Percentiles rank a stretch among this genome's conserved stretches.
phyloP scores from a whole-genome alignment of 2,113 vertebrate genomes.

The Scortum barcoo region DNA sequence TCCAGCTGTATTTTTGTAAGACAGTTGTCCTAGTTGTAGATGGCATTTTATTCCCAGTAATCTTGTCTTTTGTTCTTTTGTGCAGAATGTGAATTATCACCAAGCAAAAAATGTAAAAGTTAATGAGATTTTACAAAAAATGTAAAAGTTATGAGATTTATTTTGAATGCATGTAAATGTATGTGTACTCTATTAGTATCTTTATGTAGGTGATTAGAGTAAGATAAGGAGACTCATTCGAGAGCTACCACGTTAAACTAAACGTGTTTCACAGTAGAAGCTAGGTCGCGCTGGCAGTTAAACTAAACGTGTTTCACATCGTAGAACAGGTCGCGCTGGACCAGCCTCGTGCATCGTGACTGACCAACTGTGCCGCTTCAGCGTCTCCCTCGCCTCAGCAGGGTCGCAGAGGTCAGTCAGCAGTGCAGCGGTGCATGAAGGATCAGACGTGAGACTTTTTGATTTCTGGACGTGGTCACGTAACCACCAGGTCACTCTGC shows the following conservation, averaged over 20 bases:
- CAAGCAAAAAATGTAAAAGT: too few species aligned
- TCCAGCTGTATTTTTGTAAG: neutral
- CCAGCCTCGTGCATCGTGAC: neutral
- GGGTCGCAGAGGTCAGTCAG: too few species aligned
- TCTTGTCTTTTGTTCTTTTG: neutral
- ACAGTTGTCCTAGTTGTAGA: neutral
- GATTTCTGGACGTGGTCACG: slow-evolving; percentile 8
- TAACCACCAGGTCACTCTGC: slow-evolving; percentile 20
- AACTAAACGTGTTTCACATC: neutral
- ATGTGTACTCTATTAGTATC: too few species aligned
- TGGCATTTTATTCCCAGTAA: neutral
- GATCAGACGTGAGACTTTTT: slow-evolving; percentile 20
- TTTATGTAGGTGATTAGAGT: neutral
- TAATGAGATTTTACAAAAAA: too few species aligned
- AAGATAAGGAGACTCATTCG: neutral
- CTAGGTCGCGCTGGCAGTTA: neutral
- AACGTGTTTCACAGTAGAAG: neutral
- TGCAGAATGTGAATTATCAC: too few species aligned
- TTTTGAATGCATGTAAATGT: neutral
- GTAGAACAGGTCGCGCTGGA: neutral
- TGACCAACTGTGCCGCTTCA: neutral
- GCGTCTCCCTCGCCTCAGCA: slow-evolving; percentile 10
- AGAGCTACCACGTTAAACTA: neutral
- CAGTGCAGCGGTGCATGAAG: slow-evolving; percentile 28
- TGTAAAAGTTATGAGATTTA: too few species aligned